A percentile compares a stretch with the other conserved stretches of the same genome.
Conservation (phyloP, 2,113 vertebrate species). For the Tylochromis polylepis region DNA sequence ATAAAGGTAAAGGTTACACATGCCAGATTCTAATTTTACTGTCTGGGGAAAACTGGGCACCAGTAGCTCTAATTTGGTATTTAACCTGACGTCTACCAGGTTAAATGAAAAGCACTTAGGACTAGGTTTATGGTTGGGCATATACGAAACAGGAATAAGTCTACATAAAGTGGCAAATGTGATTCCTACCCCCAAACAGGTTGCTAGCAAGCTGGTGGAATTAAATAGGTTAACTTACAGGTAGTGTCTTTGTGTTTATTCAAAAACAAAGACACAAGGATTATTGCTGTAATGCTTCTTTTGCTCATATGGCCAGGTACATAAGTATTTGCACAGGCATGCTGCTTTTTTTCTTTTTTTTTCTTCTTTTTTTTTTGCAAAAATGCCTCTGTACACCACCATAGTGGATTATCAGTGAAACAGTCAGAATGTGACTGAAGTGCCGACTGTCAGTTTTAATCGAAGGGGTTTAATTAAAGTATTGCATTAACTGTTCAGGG, state of each 20-base stretch:
- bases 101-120: background rate
- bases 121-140: background rate
- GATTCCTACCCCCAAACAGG: background rate
- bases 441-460: background rate
- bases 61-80: background rate
- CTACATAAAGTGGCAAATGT: background rate
- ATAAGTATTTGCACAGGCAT: background rate
- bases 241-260: background rate
- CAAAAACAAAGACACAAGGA: background rate
- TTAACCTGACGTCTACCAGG: background rate
- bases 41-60: background rate
- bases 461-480: background rate
- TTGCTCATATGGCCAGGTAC: background rate
- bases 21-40: background rate
- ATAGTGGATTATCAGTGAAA: too few relatives aligned
- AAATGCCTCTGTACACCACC: too few relatives aligned
- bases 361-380: background rate
- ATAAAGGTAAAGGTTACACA: background rate
- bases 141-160: background rate
- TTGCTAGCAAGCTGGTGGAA: background rate
- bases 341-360: background rate
- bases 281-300: background rate
- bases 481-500: background rate
- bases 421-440: background rate
- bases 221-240: background rate